phyloP scores from a whole-genome alignment of 1,140 invertebrate species.

The Heliconius nattereri region DNA sequence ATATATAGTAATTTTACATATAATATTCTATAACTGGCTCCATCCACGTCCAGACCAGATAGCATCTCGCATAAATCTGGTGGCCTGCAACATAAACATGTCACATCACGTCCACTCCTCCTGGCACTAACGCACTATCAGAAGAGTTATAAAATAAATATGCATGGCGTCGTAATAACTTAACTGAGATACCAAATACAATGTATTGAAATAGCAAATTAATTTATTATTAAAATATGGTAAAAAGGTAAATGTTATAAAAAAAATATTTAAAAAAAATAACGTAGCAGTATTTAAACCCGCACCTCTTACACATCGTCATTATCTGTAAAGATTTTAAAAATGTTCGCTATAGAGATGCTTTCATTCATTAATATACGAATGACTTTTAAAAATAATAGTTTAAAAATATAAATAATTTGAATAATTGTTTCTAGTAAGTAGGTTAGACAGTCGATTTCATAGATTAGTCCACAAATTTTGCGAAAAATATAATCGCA shows the following conservation, averaged over 20 bases:
- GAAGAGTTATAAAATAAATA: conserved; percentile 7
- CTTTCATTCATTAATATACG: too few species aligned
- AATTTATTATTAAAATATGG: neutral
- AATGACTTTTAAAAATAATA: too few species aligned
- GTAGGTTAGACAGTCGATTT: neutral
- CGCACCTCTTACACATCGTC: too few species aligned
- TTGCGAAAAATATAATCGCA: neutral
- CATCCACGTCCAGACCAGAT: conserved; percentile 8
- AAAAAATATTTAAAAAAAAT: too few species aligned
- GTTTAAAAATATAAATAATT: too few species aligned
- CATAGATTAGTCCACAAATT: neutral
- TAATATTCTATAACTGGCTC: conserved; percentile 13
- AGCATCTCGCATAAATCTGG: conserved; percentile 20
- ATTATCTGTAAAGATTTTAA: too few species aligned
- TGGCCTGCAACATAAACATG: conserved; percentile 12
- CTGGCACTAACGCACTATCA: neutral
- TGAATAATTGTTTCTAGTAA: too few species aligned
- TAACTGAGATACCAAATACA: neutral
- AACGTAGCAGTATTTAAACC: too few species aligned
- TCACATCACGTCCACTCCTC: conserved; percentile 2
- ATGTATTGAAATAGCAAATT: neutral
- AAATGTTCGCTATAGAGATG: too few species aligned
- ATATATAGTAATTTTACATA: neutral
- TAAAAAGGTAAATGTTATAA: too few species aligned
- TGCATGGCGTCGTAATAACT: conserved; percentile 2